Percentiles rank a stretch among this genome's conserved stretches.
phyloP scores from a whole-genome alignment of 2,888 invertebrate species.

The Hypercompe scribonia region DNA sequence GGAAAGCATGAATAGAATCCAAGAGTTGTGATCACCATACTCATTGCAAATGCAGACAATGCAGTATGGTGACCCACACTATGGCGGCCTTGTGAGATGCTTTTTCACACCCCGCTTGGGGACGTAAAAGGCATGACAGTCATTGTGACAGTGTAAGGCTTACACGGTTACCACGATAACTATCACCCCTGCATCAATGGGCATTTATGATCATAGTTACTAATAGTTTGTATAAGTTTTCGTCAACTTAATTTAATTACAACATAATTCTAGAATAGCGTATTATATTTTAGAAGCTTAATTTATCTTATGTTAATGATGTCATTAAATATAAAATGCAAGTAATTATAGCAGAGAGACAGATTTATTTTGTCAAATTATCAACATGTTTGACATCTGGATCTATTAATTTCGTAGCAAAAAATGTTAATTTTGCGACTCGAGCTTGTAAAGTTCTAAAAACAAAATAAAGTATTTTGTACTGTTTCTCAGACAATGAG shows the following conservation, averaged over 20 bases:
- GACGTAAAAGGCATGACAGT: too few relatives aligned
- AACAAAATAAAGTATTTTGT: background rate
- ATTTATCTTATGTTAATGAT: background rate
- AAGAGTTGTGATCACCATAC: too few relatives aligned
- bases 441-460: background rate
- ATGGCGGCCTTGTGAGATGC: too few relatives aligned
- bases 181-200: too few relatives aligned
- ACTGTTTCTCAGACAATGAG: background rate
- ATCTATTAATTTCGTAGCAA: constrained; percentile 2
- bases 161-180: too few relatives aligned
- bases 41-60: too few relatives aligned
- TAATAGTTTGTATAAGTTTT: too few relatives aligned
- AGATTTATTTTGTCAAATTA: background rate
- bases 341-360: background rate
- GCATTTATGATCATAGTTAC: too few relatives aligned
- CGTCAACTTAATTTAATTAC: background rate
- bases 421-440: background rate
- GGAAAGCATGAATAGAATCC: too few relatives aligned
- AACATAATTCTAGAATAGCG: background rate
- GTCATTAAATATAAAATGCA: background rate
- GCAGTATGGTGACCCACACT: too few relatives aligned
- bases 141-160: too few relatives aligned
- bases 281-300: background rate
- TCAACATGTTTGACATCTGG: background rate
- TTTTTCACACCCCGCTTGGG: too few relatives aligned